phyloP scores from a whole-genome alignment of 2,797 vertebrate genomes.

The Podarcis siculus region DNA sequence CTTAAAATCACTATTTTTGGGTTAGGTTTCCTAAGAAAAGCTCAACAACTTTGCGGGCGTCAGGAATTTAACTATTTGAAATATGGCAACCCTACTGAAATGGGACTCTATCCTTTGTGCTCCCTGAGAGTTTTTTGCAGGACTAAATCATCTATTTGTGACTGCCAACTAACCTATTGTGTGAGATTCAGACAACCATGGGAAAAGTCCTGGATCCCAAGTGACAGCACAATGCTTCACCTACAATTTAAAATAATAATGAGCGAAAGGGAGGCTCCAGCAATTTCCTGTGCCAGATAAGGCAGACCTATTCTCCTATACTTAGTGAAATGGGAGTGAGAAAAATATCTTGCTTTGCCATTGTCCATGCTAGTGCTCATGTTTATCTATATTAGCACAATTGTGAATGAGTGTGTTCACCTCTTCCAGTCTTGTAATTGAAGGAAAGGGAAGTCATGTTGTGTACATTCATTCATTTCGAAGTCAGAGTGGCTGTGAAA shows the following conservation, averaged over 20 bases:
- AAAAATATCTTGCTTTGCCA: too few species aligned
- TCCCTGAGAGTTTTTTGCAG: too few species aligned
- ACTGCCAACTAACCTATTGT: neutral
- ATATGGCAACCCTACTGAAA: too few species aligned
- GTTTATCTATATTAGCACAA: neutral
- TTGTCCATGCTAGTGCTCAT: neutral
- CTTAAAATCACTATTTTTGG: too few species aligned
- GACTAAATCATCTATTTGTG: neutral
- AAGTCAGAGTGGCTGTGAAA: neutral
- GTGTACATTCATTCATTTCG: neutral
- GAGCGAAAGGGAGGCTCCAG: neutral
- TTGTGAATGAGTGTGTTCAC: neutral
- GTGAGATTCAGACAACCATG: neutral
- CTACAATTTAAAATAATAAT: neutral
- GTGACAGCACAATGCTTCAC: neutral
- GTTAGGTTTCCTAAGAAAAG: too few species aligned
- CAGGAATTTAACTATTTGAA: too few species aligned
- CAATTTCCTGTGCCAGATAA: neutral
- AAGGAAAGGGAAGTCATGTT: neutral
- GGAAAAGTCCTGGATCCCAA: neutral
- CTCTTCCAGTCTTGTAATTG: neutral
- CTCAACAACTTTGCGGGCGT: too few species aligned
- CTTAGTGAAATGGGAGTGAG: neutral
- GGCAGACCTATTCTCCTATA: neutral
- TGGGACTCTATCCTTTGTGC: too few species aligned